Base-by-base conservation (phyloP, 2,797 vertebrate genomes). In the Rhynchotus rufescens region DNA sequence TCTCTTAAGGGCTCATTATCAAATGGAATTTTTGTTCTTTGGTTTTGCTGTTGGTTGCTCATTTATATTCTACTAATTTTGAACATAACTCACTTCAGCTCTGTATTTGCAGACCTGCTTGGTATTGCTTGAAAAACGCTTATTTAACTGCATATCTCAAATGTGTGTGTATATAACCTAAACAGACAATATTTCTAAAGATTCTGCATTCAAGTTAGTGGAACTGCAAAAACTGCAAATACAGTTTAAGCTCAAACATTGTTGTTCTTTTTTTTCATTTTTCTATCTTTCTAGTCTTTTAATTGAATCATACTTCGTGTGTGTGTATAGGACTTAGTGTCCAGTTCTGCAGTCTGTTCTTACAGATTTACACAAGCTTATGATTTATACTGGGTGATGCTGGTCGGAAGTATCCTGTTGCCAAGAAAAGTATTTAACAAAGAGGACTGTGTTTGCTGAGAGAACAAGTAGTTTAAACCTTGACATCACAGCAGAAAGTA, bases 381-480 rank as follows among this genome's bases (percentile, higher is more conserved):
- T 40, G 62, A 54, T 71, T 94, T 94, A 86, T 80, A 17, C 54
- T 69, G 32, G 45, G 19, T 25, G n/a, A 76, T 68, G 84, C 34
- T 81, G 60, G 60, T 79, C 15, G 2, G 77, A 90, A 84, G 83
- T 36, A 69, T 78, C 40, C 72, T 78, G 23, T 91, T 88, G 81
- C 84, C 72, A 67, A 62, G 52, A 77, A 54, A 77, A 86, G 93
- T 3, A 62, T 73, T 71, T 65, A 89, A 91, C 87, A 94, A 93
- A 79, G 73, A 56, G 44, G 65, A 40, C 42, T 95, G 65, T 96
- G 94, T 95, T 95, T 94, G 84, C 56, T 91, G 86, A 65, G 60
- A 69, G 57, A 77, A 34, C 45, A 80, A 72, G 86, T 59, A 91
- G 69, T 60, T 81, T 45, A 73, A 81, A 67, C 22, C 79, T 67